Evolutionary conservation across 2,797 vertebrate genomes (phyloP).

Genomic region (Gila robusta): DNA sequence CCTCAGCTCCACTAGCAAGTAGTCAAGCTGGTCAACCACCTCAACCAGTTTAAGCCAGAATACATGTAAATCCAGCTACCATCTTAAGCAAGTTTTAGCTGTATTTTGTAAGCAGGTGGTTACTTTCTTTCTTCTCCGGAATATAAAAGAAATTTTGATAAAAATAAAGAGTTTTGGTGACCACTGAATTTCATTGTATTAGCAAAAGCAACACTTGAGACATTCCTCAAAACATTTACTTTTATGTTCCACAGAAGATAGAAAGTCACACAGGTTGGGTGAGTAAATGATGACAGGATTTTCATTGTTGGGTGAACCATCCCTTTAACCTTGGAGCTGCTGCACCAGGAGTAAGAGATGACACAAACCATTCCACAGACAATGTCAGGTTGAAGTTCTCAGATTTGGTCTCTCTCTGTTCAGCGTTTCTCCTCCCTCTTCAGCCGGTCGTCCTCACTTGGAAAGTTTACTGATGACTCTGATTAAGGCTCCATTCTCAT

Average conservation of each 20-base stretch:
- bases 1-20: background rate
- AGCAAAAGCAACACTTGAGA: background rate
- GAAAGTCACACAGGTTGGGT: background rate
- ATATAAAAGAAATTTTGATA: background rate
- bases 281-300: background rate
- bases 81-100: background rate
- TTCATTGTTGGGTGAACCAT: background rate
- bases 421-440: constrained; percentile 37
- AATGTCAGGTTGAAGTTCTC: constrained; percentile 1
- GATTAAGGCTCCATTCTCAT: constrained; percentile 97
- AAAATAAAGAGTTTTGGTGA: background rate
- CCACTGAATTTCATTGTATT: background rate
- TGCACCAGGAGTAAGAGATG: background rate
- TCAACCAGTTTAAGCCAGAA: background rate
- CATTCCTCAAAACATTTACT: background rate
- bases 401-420: constrained; percentile 12
- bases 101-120: background rate
- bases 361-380: background rate
- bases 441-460: constrained; percentile 80
- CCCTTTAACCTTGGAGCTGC: background rate
- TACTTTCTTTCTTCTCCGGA: background rate
- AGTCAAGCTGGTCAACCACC: background rate
- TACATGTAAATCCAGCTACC: background rate
- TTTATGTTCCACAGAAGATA: background rate
- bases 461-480: constrained; percentile 99